Conservation (phyloP, 2,888 invertebrate species). For the Myathropa florea region DNA sequence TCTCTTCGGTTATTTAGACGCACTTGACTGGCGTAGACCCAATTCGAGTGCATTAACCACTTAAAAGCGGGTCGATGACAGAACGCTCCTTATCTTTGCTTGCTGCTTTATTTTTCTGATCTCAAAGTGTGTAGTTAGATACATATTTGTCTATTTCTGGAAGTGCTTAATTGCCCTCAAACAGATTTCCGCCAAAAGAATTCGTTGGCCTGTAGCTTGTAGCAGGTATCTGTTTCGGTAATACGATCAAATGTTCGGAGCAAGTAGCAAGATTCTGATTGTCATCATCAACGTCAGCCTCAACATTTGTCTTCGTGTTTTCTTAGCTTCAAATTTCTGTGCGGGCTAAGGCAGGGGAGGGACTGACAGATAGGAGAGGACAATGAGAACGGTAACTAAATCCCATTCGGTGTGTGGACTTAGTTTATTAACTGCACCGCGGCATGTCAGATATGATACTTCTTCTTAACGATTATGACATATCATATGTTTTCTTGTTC, state of each 20-base stretch:
- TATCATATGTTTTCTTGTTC: slow-evolving; percentile 7
- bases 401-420: not conserved
- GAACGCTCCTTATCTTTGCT: not conserved
- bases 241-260: slow-evolving; percentile 36
- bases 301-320: not conserved
- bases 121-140: not conserved
- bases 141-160: slow-evolving; percentile 17
- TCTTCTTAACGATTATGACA: slow-evolving; percentile 28
- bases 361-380: not conserved
- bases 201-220: not conserved
- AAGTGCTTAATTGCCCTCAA: slow-evolving; percentile 10
- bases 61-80: slow-evolving; percentile 21
- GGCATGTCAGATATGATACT: slow-evolving; percentile 6
- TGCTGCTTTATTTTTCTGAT: too few relatives aligned
- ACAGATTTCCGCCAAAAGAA: slow-evolving; percentile 12
- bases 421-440: slow-evolving; percentile 30
- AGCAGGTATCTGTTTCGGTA: slow-evolving; percentile 23
- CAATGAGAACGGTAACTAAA: slow-evolving; percentile 17
- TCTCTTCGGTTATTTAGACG: not conserved
- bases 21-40: slow-evolving; percentile 2
- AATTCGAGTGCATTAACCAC: slow-evolving; percentile 39
- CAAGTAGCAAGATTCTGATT: slow-evolving; percentile 15
- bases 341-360: not conserved
- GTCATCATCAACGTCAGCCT: slow-evolving; percentile 1
- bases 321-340: not conserved